phyloP scores from a whole-genome alignment of 1,140 invertebrate genomes.

The Globodera rostochiensis region DNA sequence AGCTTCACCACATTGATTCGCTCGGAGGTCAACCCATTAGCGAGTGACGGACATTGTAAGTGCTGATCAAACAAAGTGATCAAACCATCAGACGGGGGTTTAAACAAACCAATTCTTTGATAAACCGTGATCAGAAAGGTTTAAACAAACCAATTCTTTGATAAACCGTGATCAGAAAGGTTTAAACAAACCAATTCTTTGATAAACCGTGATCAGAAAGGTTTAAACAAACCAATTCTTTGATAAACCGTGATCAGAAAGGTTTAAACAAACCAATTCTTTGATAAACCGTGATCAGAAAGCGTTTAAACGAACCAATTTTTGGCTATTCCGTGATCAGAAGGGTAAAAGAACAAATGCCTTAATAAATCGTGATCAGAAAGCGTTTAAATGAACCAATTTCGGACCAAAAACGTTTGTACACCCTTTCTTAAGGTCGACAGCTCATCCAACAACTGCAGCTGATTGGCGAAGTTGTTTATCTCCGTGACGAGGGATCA shows the following conservation, averaged over 20 bases:
- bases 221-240: too few relatives aligned
- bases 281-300: too few relatives aligned
- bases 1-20: slow-evolving; percentile 72
- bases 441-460: slow-evolving; percentile 75
- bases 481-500: slow-evolving; percentile 69
- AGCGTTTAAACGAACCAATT: neutral
- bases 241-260: too few relatives aligned
- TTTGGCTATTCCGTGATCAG: too few relatives aligned
- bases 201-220: too few relatives aligned
- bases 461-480: slow-evolving; percentile 73
- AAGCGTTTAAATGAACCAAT: neutral
- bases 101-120: too few relatives aligned
- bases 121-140: neutral
- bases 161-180: neutral
- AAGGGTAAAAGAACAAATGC: too few relatives aligned
- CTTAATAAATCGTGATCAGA: neutral
- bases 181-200: neutral
- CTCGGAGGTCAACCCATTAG: slow-evolving; percentile 74
- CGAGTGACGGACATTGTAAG: slow-evolving; percentile 73
- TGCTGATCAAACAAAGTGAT: neutral
- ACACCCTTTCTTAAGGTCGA: slow-evolving; percentile 49
- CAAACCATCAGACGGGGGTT: too few relatives aligned
- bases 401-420: neutral
- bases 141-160: too few relatives aligned
- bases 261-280: too few relatives aligned